Base-by-base conservation (phyloP, 2,797 vertebrate species). In the Tauraco hartlaubi region DNA sequence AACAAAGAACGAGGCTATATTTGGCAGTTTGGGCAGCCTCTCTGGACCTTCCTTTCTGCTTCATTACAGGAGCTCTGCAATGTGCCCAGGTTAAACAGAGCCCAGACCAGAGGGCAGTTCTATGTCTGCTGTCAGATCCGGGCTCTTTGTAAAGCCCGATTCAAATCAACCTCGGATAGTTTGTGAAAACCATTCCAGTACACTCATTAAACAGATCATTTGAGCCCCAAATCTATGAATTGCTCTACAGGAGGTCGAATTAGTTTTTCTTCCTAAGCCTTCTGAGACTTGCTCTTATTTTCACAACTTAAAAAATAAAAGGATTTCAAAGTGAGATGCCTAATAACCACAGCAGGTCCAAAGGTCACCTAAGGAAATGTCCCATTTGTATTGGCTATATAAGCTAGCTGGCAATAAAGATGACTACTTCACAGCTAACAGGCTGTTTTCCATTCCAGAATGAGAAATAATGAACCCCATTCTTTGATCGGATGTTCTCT, bases 241-340 rank as follows among this genome's bases (percentile, higher is more conserved):
- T 15, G 90, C 25, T 68, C 43, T 44, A 28, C 10, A 73, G 48
- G 13, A 2, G 1, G 3, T 15, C 33, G 22, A 92, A 58, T 8
- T 55, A 58, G 5, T 66, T 84, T 92, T 85, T 68, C 6, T 5
- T 67, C 13, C 23, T 37, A 61, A 79, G 33, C 7, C 12, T 75
- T 85, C 39, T 59, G 55, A 75, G 35, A 43, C 6, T 69, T 78
- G 15, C 5, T 90, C 25, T 78, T 90, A 26, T 68, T 88, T 84
- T 84, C 35, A 78, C 44, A 86, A 81, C 14, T 66, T 62, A 41
- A 87, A 90, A 88, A 85, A 71, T 12, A 67, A 79, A 83, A 51
- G 0, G n/a, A 69, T 91, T 96, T 89, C 29, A 56, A 89, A 91
- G 61, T 39, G 5, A 56, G 15, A 83, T 78, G 59, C 63, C 15